phyloP scores from a whole-genome alignment of 2,888 invertebrate species.

The Molanna angustata region DNA sequence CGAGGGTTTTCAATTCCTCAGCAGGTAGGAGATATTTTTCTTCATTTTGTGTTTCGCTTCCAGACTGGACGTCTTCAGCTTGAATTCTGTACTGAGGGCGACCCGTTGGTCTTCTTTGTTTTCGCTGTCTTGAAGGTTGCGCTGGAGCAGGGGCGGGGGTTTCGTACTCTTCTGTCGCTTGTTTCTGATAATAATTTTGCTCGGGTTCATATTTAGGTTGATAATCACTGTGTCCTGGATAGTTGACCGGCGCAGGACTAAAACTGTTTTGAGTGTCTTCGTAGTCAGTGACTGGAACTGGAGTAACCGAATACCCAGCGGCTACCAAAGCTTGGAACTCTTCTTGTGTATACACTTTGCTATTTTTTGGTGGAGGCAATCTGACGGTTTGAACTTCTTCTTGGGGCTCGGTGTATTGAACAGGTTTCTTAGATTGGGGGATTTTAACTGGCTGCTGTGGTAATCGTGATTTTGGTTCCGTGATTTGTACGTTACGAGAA shows the following conservation, averaged over 20 bases:
- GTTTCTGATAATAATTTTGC: constrained; percentile 20
- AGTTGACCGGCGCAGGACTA: constrained; percentile 29
- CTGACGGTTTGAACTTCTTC: constrained; percentile 37
- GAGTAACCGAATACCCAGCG: constrained; percentile 53
- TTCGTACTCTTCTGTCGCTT: constrained; percentile 21
- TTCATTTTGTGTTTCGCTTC: constrained; percentile 23
- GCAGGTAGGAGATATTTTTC: constrained; percentile 14
- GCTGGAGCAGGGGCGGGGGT: constrained; percentile 21
- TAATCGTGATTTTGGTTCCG: not conserved
- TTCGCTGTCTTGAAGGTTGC: constrained; percentile 26
- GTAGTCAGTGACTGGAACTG: constrained; percentile 43
- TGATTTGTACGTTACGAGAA: too few relatives aligned
- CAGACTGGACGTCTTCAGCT: constrained; percentile 17
- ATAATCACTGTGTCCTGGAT: constrained; percentile 29
- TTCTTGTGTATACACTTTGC: constrained; percentile 53
- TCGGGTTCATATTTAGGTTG: constrained; percentile 10
- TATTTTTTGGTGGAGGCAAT: constrained; percentile 53
- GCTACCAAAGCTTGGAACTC: constrained; percentile 52
- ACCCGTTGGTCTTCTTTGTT: constrained; percentile 25
- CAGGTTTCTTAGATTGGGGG: not conserved
- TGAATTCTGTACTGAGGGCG: constrained; percentile 20
- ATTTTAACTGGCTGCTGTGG: not conserved
- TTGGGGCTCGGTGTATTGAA: constrained; percentile 12
- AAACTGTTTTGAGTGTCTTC: constrained; percentile 26
- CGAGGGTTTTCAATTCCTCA: constrained; percentile 19